Percentiles rank a stretch among this genome's conserved stretches.
phyloP scores from a whole-genome alignment of 1,140 invertebrate genomes.

The Charaxes varanes region DNA sequence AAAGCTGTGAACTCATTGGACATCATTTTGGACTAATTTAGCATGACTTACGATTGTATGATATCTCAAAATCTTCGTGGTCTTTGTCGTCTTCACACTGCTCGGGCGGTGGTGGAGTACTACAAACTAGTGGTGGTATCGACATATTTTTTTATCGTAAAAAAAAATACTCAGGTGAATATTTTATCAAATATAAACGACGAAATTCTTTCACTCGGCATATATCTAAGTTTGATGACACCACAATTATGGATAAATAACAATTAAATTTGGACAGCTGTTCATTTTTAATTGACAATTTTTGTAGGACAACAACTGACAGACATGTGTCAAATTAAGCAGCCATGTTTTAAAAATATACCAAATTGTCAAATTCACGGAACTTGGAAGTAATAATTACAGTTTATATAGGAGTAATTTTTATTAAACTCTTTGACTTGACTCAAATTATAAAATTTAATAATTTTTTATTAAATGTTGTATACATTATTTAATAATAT shows the following conservation, averaged over 20 bases:
- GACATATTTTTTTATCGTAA: slow-evolving; percentile 40
- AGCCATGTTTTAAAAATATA: neutral
- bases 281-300: slow-evolving; percentile 26
- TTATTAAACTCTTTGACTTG: too few species aligned
- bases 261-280: slow-evolving; percentile 20
- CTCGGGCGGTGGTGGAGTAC: slow-evolving; percentile 68
- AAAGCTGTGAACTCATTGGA: too few species aligned
- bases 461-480: too few species aligned
- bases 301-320: slow-evolving; percentile 18
- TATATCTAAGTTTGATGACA: neutral
- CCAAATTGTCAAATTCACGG: too few species aligned
- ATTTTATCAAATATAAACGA: slow-evolving; percentile 1
- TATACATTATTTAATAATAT: too few species aligned
- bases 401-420: too few species aligned
- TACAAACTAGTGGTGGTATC: slow-evolving; percentile 71
- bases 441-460: too few species aligned
- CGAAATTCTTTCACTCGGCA: slow-evolving; percentile 4
- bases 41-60: slow-evolving; percentile 63
- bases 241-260: slow-evolving; percentile 5
- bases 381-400: too few species aligned
- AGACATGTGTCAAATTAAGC: slow-evolving; percentile 10
- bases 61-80: slow-evolving; percentile 61
- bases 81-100: slow-evolving; percentile 69
- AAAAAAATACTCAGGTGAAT: neutral
- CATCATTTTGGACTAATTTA: too few species aligned